These are phyloP conservation scores for Drepana arcuata DNA, from an alignment of 1,140 invertebrate genomes.

Conservation along the genomic window DNA sequence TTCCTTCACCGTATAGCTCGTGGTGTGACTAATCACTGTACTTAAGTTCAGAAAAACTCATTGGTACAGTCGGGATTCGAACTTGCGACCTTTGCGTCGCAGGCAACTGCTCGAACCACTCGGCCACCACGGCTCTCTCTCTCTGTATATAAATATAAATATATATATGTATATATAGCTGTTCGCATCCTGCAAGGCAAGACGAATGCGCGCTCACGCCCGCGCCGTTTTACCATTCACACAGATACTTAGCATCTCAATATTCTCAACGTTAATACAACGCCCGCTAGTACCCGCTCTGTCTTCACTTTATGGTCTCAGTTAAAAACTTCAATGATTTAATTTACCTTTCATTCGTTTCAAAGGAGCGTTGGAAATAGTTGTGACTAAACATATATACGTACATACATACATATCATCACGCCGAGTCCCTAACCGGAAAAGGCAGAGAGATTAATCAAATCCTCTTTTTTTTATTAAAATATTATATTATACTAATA, in stretches of 20 bases:
- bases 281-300: too few relatives aligned
- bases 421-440: background rate
- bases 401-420: background rate
- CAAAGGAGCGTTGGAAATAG: background rate
- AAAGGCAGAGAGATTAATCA: background rate
- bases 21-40: too few relatives aligned
- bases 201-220: conserved; percentile 20
- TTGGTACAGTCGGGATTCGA: too few relatives aligned
- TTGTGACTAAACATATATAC: background rate
- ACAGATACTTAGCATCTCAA: conserved; percentile 27
- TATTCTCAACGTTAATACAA: too few relatives aligned
- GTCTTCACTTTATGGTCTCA: background rate
- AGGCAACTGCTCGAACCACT: too few relatives aligned
- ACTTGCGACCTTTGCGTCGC: too few relatives aligned
- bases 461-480: background rate
- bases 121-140: too few relatives aligned
- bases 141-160: too few relatives aligned
- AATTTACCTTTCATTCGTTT: background rate
- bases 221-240: conserved; percentile 16
- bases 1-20: too few relatives aligned
- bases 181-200: too few relatives aligned
- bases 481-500: background rate
- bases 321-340: background rate
- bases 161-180: too few relatives aligned
- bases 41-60: too few relatives aligned